A percentile compares a stretch with the other conserved stretches of the same genome.
Conservation (phyloP, 1,140 invertebrate genomes). For the Tribolium castaneum region DNA sequence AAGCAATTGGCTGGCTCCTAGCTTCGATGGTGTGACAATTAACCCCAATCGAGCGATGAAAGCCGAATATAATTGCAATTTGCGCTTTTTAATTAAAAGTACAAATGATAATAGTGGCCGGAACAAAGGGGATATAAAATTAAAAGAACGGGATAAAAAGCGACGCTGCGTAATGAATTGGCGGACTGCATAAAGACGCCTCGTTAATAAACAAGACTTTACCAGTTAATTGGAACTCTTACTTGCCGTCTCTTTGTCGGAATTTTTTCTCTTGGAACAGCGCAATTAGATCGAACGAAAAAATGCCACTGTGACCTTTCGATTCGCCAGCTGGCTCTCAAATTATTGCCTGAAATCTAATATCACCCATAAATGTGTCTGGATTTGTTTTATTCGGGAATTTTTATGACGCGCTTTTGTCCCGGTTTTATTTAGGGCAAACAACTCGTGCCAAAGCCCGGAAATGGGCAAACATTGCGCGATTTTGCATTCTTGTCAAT, state of each 20-base stretch:
- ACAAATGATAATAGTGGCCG: slow-evolving; percentile 25
- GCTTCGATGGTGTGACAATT: background rate
- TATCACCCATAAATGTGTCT: slow-evolving; percentile 24
- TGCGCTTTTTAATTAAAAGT: slow-evolving; percentile 34
- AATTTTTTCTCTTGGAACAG: background rate
- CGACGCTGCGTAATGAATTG: slow-evolving; percentile 22
- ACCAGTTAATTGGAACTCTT: slow-evolving; percentile 26
- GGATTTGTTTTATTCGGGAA: slow-evolving; percentile 31
- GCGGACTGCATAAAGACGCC: slow-evolving; percentile 21
- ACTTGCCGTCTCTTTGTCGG: background rate
- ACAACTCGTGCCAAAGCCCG: background rate
- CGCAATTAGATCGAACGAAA: background rate
- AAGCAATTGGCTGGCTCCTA: background rate
- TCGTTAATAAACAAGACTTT: slow-evolving; percentile 28
- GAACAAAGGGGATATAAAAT: slow-evolving; percentile 29
- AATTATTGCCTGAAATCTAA: slow-evolving; percentile 23
- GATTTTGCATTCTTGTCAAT: background rate
- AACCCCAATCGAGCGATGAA: background rate
- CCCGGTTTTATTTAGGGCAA: background rate
- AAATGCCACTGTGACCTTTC: background rate
- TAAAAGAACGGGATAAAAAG: slow-evolving; percentile 30
- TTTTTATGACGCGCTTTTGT: slow-evolving; percentile 19
- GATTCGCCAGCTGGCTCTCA: background rate
- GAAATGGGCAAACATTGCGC: background rate
- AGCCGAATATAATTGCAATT: slow-evolving; percentile 22